Percentiles rank a stretch among this genome's conserved stretches.
Evolutionary conservation across 2,888 invertebrate species (phyloP).

Genomic region (Rhabditoides inermis): DNA sequence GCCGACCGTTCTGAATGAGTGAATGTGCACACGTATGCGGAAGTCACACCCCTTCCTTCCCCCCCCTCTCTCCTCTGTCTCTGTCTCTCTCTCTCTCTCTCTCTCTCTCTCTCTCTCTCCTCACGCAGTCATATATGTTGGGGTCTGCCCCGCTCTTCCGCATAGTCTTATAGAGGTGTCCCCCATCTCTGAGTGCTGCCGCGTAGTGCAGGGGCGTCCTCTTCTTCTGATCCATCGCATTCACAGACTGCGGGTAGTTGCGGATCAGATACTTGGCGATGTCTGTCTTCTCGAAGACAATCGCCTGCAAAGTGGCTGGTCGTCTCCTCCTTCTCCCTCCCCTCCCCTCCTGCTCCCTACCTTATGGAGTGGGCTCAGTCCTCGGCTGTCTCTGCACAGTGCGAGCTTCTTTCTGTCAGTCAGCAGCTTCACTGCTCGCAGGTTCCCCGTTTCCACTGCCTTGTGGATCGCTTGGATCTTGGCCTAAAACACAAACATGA

Average conservation of each 20-base stretch:
- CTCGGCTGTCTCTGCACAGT: constrained; percentile 52
- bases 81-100: background rate
- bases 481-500: constrained; percentile 34
- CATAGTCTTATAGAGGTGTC: constrained; percentile 62
- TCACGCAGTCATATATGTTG: constrained; percentile 60
- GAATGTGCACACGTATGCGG: background rate
- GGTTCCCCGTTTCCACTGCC: constrained; percentile 55
- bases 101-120: constrained; percentile 10
- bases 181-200: constrained; percentile 61
- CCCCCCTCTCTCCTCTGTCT: background rate
- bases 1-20: constrained; percentile 51
- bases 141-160: constrained; percentile 64
- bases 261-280: constrained; percentile 67
- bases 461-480: constrained; percentile 54
- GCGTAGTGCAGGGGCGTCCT: constrained; percentile 66
- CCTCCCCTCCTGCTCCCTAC: no score
- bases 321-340: background rate
- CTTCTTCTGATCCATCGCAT: constrained; percentile 61
- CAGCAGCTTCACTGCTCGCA: constrained; percentile 55
- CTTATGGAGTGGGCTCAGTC: constrained; percentile 48
- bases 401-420: constrained; percentile 58
- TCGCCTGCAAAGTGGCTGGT: constrained; percentile 31
- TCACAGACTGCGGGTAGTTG: constrained; percentile 53
- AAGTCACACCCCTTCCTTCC: background rate
- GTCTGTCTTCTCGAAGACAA: constrained; percentile 68